Evolutionary conservation across 2,888 invertebrate species (phyloP).

Genomic region (Flexamia atlantica): DNA sequence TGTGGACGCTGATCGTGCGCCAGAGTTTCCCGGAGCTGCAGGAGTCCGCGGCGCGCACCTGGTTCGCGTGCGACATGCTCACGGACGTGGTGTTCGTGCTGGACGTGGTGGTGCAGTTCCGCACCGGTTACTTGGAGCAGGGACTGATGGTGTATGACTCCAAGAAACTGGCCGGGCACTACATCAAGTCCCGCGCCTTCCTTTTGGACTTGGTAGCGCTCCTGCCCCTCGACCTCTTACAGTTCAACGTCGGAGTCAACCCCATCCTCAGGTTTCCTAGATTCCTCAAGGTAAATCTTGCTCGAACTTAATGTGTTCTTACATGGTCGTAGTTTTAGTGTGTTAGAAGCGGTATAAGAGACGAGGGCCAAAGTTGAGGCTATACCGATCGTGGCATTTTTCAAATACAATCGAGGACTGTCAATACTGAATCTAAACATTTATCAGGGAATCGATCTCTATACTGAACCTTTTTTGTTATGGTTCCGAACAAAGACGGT

Average conservation of each 20-base stretch:
- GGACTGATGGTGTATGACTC: constrained; percentile 91
- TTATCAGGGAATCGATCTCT: too few relatives aligned
- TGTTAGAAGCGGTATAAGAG: too few relatives aligned
- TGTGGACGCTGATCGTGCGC: constrained; percentile 96
- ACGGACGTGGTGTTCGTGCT: constrained; percentile 92
- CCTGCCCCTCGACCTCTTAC: constrained; percentile 91
- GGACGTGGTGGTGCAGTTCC: constrained; percentile 93
- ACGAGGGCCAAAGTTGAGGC: too few relatives aligned
- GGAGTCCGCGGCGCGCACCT: constrained; percentile 84
- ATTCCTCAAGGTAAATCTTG: constrained; percentile 90
- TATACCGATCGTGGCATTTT: too few relatives aligned
- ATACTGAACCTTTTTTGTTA: too few relatives aligned
- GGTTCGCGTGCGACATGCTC: constrained; percentile 90
- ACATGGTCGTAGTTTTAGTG: too few relatives aligned
- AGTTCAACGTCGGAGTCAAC: constrained; percentile 88
- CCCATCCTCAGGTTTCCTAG: constrained; percentile 93
- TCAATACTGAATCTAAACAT: too few relatives aligned
- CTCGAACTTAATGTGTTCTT: too few relatives aligned
- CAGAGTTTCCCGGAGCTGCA: constrained; percentile 96
- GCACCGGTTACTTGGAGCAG: constrained; percentile 97
- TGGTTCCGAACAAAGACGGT: too few relatives aligned
- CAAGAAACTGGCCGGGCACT: constrained; percentile 93
- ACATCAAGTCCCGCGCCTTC: constrained; percentile 90
- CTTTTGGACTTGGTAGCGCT: constrained; percentile 90
- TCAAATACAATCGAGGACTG: too few relatives aligned